phyloP scores from a whole-genome alignment of 2,888 invertebrate genomes.

The Schizotus pectinicornis region DNA sequence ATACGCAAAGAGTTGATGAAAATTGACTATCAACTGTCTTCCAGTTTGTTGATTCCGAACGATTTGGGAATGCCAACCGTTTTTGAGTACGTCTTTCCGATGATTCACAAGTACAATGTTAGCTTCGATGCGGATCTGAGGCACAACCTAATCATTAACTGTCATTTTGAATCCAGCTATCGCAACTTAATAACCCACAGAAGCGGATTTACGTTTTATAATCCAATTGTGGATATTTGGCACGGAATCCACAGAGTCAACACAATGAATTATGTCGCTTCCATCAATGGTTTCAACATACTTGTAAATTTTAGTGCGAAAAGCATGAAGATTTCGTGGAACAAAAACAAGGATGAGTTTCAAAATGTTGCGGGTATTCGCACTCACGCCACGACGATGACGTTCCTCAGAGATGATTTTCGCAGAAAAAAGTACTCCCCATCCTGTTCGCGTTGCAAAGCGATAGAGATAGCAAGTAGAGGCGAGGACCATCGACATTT shows the following conservation, averaged over 20 bases:
- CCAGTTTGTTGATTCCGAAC: constrained; percentile 46
- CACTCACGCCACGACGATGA: constrained; percentile 48
- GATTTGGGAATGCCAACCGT: constrained; percentile 56
- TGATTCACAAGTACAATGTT: constrained; percentile 36
- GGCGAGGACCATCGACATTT: constrained; percentile 40
- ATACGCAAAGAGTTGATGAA: background rate
- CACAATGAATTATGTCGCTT: constrained; percentile 45
- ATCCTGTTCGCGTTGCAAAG: constrained; percentile 48
- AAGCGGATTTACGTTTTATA: constrained; percentile 53
- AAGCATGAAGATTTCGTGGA: constrained; percentile 46
- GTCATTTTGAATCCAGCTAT: constrained; percentile 43
- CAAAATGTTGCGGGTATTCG: constrained; percentile 45
- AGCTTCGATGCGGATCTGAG: constrained; percentile 35
- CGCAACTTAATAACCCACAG: constrained; percentile 47
- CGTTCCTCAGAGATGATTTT: constrained; percentile 48
- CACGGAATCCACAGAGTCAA: constrained; percentile 53
- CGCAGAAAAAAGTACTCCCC: constrained; percentile 36
- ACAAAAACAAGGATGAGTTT: constrained; percentile 41
- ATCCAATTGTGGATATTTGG: constrained; percentile 57
- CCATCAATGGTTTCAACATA: constrained; percentile 45
- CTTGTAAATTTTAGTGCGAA: constrained; percentile 42
- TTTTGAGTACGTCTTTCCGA: constrained; percentile 47
- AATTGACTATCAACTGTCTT: constrained; percentile 31
- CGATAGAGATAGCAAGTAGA: constrained; percentile 45
- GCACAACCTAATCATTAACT: constrained; percentile 36